Evolutionary conservation across 2,888 invertebrate species (phyloP).

Genomic region (Luperina testacea): DNA sequence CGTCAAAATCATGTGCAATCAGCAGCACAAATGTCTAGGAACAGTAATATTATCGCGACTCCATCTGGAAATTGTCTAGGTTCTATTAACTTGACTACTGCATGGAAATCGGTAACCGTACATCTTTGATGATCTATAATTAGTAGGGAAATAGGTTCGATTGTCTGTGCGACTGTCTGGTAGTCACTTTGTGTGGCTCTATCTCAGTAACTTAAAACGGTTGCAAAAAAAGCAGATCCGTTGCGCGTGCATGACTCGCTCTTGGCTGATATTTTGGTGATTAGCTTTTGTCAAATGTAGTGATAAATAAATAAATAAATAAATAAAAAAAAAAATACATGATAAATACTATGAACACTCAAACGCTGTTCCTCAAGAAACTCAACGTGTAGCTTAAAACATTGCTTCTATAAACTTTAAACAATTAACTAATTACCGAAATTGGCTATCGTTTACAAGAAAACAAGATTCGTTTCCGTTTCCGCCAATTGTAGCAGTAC

Average conservation of each 20-base stretch:
- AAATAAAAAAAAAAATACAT: too few relatives aligned
- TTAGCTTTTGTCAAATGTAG: neutral
- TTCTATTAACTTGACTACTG: neutral
- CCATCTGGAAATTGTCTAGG: neutral
- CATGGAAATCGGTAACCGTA: neutral
- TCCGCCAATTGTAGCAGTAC: conserved; percentile 7
- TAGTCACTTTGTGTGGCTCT: neutral
- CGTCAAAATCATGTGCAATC: conserved; percentile 4
- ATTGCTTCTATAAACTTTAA: neutral
- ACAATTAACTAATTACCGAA: neutral
- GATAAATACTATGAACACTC: neutral
- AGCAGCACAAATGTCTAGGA: conserved; percentile 7
- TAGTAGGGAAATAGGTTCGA: neutral
- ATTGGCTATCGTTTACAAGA: conserved; percentile 11
- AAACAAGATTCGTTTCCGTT: conserved; percentile 24
- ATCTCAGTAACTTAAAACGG: neutral
- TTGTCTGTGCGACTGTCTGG: neutral
- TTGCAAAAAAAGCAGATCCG: neutral
- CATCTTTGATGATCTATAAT: neutral
- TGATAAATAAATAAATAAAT: too few relatives aligned
- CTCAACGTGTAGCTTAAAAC: neutral
- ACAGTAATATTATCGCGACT: conserved; percentile 1
- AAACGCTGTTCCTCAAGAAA: neutral
- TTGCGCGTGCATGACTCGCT: neutral
- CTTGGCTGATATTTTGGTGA: neutral